A percentile compares a stretch with the other conserved stretches of the same genome.
These are phyloP conservation scores for Aythya fuligula DNA, from an alignment of 2,797 vertebrate genomes.

Conservation along the genomic window DNA sequence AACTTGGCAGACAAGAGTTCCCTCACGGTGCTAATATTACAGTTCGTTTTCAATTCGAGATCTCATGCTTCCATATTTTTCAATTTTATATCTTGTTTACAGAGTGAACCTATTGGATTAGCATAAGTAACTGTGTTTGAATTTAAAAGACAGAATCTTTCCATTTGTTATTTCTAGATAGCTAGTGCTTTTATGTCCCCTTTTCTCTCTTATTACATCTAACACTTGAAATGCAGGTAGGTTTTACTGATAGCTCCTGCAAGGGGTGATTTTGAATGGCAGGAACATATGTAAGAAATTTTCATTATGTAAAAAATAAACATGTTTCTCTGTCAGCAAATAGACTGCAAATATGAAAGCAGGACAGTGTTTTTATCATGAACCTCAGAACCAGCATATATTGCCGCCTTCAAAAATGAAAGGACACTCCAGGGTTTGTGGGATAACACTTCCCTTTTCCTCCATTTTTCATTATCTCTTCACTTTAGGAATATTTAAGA, in stretches of 20 bases:
- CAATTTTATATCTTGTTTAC: neutral
- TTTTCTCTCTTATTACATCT: neutral
- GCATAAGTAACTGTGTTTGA: neutral
- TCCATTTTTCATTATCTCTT: neutral
- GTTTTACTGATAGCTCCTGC: slow-evolving; percentile 2
- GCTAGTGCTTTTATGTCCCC: neutral
- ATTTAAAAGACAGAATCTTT: neutral
- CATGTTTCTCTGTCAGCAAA: slow-evolving; percentile 7
- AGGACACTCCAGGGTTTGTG: neutral
- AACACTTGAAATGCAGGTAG: neutral
- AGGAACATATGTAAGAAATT: slow-evolving; percentile 5
- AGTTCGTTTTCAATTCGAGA: neutral
- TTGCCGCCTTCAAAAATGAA: neutral
- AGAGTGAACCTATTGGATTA: neutral
- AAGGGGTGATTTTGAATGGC: slow-evolving; percentile 35
- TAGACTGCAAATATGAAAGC: neutral
- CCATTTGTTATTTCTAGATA: neutral
- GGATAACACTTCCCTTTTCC: neutral
- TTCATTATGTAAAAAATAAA: slow-evolving; percentile 42
- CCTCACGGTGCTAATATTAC: neutral
- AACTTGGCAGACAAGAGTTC: neutral
- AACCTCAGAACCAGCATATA: neutral
- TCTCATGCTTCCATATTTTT: neutral
- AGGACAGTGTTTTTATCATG: neutral
- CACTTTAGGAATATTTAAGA: neutral